Evolutionary conservation across 2,797 vertebrate genomes (phyloP).

Genomic region (Urocyon cinereoargenteus): DNA sequence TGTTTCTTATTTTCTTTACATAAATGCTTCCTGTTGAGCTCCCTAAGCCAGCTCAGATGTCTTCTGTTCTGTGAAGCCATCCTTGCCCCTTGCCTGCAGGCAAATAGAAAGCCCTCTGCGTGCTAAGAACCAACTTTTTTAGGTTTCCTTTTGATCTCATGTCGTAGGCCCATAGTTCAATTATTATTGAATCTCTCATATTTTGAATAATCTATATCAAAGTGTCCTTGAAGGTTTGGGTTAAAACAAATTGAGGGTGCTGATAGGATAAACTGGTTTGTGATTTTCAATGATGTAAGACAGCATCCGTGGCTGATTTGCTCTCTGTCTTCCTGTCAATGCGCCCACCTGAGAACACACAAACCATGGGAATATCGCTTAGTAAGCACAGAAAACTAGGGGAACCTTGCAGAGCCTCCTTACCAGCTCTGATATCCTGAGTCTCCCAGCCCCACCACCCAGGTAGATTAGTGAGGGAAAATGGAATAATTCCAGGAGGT

Average conservation of each 20-base stretch:
- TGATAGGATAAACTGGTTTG: background rate
- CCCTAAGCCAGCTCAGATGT: background rate
- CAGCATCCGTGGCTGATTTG: background rate
- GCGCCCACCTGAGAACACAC: background rate
- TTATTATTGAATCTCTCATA: background rate
- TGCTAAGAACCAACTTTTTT: background rate
- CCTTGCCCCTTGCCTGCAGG: background rate
- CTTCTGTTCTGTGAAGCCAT: background rate
- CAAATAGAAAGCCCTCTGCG: background rate
- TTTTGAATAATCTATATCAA: background rate
- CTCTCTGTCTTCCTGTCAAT: background rate
- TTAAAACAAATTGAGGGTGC: background rate
- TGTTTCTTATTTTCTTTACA: background rate
- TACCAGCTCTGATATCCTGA: background rate
- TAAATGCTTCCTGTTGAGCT: background rate
- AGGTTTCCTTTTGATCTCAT: background rate
- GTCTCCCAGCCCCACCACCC: too few relatives aligned
- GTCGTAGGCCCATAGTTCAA: background rate
- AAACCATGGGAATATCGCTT: background rate
- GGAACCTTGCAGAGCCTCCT: background rate
- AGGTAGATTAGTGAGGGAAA: background rate
- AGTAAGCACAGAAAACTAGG: background rate
- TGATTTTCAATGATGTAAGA: background rate
- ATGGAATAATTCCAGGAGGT: background rate
- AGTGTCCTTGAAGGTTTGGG: background rate